Evolutionary conservation across 2,888 invertebrate genomes (phyloP).

Genomic region (Mythimna lalbum): DNA sequence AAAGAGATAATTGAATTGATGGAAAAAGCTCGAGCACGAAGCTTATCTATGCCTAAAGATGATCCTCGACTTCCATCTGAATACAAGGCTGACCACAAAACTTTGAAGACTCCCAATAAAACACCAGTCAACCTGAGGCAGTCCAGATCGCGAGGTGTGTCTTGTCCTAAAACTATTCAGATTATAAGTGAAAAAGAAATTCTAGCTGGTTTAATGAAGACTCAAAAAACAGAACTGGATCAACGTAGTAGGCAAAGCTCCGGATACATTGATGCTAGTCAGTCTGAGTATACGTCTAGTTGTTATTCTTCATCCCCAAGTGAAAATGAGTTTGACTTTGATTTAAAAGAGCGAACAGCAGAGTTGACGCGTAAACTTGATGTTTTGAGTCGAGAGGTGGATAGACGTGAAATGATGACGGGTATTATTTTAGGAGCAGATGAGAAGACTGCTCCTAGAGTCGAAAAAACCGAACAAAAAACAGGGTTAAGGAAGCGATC

Average conservation of each 20-base stretch:
- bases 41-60: constrained; percentile 89
- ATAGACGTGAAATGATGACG: constrained; percentile 74
- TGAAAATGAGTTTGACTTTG: constrained; percentile 89
- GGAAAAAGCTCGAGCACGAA: constrained; percentile 87
- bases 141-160: constrained; percentile 82
- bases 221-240: constrained; percentile 79
- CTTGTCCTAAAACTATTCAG: constrained; percentile 89
- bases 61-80: constrained; percentile 82
- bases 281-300: constrained; percentile 89
- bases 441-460: constrained; percentile 61
- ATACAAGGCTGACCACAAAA: constrained; percentile 82
- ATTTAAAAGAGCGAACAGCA: constrained; percentile 85
- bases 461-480: constrained; percentile 68
- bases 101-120: constrained; percentile 90
- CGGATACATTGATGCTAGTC: constrained; percentile 88
- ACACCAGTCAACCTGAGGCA: constrained; percentile 82
- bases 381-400: constrained; percentile 83
- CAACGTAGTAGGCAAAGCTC: constrained; percentile 84
- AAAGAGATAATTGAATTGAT: constrained; percentile 87
- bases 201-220: constrained; percentile 86
- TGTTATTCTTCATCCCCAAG: constrained; percentile 89
- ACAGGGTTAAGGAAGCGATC: constrained; percentile 80
- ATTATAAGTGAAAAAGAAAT: constrained; percentile 89
- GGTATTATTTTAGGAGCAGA: constrained; percentile 75
- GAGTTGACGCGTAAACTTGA: constrained; percentile 86